Evolutionary conservation across 2,888 invertebrate genomes (phyloP), one percentile per base, ranked within the genome.

Genomic region (Notodonta ziczac): DNA sequence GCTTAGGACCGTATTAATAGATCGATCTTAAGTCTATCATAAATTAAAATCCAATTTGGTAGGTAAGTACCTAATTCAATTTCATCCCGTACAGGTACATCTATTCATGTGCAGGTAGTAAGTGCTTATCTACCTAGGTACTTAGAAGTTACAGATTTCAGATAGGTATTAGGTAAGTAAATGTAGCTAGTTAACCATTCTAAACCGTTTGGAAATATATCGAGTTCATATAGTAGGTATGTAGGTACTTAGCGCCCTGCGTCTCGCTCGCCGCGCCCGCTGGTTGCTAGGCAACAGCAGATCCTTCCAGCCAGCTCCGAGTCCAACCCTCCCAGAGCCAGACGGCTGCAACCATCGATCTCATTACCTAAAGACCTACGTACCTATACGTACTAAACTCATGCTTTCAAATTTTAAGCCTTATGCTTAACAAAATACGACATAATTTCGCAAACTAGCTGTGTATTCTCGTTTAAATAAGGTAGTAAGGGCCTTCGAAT

Each of bases 311-410:
- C 65, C 60, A 65, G 54, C 57, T 68, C 65, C n/a, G n/a, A n/a
- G n/a, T n/a, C n/a, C 73, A 67, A 67, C 70, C 65, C 62, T 67
- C 75, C 75, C 63, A 73, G 66, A 63, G 66, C 73, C 63, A 73
- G 66, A 63, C 67, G 75, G 66, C 72, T 73, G 67, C 68, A 68
- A 61, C 55, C 67, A 74, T 75, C 65, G 70, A 74, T 75, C 67
- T 70, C 61, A 66, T 51, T 61, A n/a, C 58, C 57, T 58, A 16
- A 35, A 58, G 48, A 62, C 57, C 51, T n/a, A n/a, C n/a, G n/a
- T n/a, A n/a, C n/a, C n/a, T n/a, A n/a, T 62, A 51, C 57, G 46
- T 24, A 10, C 24, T 32, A 8, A 48, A 46, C n/a, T 55, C 4
- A 53, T 8, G 10, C 39, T 61, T 51, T 35, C 59, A 32, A 72